phyloP scores from a whole-genome alignment of 2,888 invertebrate species.

The Ctena decussata region DNA sequence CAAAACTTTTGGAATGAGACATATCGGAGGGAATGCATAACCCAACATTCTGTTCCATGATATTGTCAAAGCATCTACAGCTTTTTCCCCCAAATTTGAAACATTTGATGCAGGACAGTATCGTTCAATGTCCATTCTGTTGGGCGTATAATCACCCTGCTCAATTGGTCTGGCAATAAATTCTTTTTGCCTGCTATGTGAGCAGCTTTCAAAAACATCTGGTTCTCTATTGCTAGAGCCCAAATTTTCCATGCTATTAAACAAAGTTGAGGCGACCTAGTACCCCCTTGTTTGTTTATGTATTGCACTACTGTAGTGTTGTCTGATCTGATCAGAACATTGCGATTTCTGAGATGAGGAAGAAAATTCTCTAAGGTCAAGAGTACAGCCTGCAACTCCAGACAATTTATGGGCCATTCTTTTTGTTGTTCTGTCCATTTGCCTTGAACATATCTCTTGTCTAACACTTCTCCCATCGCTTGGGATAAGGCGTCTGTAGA shows the following conservation, averaged over 20 bases:
- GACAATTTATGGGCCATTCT: background rate
- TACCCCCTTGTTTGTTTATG: constrained; percentile 1
- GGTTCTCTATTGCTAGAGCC: background rate
- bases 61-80: constrained; percentile 46
- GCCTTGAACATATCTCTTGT: too few species aligned
- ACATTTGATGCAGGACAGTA: background rate
- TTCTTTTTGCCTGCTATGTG: background rate
- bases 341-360: background rate
- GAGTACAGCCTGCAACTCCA: background rate
- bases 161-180: background rate
- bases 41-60: constrained; percentile 44
- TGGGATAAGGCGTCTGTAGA: constrained; percentile 9
- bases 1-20: too few species aligned
- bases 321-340: background rate
- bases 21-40: constrained; percentile 1
- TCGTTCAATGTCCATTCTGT: constrained; percentile 44
- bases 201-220: background rate
- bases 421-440: background rate
- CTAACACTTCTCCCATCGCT: background rate
- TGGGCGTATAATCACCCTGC: background rate
- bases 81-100: background rate
- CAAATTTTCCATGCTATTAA: background rate
- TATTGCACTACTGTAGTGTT: constrained; percentile 5
- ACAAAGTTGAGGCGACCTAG: background rate
- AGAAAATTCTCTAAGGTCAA: background rate